phyloP scores from a whole-genome alignment of 1,140 invertebrate species.

The Phthorimaea operculella region DNA sequence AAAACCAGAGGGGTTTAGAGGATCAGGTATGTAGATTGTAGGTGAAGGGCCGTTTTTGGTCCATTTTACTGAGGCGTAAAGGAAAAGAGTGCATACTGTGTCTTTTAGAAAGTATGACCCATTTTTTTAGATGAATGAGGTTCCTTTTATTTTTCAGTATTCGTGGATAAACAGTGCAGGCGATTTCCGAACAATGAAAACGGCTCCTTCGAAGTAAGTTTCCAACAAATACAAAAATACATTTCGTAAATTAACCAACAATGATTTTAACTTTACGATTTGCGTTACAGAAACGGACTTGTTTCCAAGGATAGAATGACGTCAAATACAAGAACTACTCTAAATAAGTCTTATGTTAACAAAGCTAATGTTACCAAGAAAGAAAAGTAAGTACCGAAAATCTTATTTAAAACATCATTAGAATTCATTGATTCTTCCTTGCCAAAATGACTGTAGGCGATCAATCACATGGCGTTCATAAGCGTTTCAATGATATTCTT shows the following conservation, averaged over 20 bases:
- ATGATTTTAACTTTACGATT: not conserved
- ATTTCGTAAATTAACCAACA: too few species aligned
- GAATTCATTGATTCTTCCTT: too few species aligned
- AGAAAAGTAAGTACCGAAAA: conserved; percentile 37
- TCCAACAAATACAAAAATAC: not conserved
- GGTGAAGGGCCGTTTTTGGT: too few species aligned
- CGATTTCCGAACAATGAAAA: not conserved
- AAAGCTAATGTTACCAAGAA: conserved; percentile 38
- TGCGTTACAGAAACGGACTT: conserved; percentile 35
- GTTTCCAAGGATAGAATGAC: conserved; percentile 32
- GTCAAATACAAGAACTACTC: conserved; percentile 29
- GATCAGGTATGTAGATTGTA: conserved; percentile 23
- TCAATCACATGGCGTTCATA: too few species aligned
- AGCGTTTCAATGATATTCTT: too few species aligned
- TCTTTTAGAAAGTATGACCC: too few species aligned
- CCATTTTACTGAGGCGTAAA: too few species aligned
- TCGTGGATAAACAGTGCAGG: not conserved
- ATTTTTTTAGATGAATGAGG: too few species aligned
- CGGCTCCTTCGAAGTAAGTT: too few species aligned
- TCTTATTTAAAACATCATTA: not conserved
- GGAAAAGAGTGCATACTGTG: too few species aligned
- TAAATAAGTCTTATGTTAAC: conserved; percentile 29
- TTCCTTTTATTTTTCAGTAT: not conserved
- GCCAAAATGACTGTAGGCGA: too few species aligned
- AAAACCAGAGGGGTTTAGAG: conserved; percentile 39